Conservation (phyloP, 2,113 vertebrate species). For the Centrocercus urophasianus region DNA sequence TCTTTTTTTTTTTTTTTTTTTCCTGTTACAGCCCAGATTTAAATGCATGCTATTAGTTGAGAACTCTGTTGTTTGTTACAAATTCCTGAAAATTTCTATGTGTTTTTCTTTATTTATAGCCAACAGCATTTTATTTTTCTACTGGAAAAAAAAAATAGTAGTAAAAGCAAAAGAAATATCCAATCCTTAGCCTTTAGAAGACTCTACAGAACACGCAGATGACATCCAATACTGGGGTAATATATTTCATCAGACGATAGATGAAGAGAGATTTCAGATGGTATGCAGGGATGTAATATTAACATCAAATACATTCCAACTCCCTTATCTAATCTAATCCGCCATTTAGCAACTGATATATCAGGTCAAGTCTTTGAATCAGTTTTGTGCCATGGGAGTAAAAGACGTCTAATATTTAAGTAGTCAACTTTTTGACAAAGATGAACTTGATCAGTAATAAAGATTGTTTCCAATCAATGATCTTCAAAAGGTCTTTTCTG, state of each 20-base stretch:
- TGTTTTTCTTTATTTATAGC: neutral
- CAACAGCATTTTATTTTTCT: neutral
- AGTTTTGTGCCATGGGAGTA: constrained; percentile 28
- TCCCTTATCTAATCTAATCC: constrained; percentile 76
- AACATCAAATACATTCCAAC: constrained; percentile 79
- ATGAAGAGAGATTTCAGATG: constrained; percentile 50
- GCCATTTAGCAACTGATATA: constrained; percentile 67
- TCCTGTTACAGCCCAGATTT: neutral
- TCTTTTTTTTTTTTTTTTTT: neutral
- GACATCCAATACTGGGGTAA: neutral
- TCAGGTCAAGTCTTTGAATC: constrained; percentile 56
- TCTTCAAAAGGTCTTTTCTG: constrained; percentile 66
- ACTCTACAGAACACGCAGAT: neutral
- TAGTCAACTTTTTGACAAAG: constrained; percentile 57
- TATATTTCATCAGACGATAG: constrained; percentile 24
- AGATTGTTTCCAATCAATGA: constrained; percentile 69
- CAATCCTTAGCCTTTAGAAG: neutral
- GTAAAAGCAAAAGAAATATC: constrained; percentile 1
- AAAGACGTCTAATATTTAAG: constrained; percentile 58
- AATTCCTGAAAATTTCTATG: neutral
- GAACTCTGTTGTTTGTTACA: neutral
- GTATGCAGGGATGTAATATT: constrained; percentile 45
- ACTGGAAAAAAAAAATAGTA: neutral
- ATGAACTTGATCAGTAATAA: constrained; percentile 58
- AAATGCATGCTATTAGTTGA: neutral